A percentile compares a stretch with the other conserved stretches of the same genome.
phyloP scores from a whole-genome alignment of 1,140 invertebrate genomes.

The Scylla paramamosain region DNA sequence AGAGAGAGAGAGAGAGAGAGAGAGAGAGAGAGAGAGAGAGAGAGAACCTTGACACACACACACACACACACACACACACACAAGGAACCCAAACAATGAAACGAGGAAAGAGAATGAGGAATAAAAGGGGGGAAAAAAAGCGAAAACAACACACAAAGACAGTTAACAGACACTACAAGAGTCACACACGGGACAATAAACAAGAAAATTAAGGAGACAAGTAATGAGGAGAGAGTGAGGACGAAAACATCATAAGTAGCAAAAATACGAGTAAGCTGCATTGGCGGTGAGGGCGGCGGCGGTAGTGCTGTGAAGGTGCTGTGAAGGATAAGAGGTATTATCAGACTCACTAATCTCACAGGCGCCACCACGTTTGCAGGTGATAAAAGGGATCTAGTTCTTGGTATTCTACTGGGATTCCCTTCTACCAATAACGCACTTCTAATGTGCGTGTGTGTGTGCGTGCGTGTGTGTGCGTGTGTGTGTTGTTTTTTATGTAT shows the following conservation, averaged over 20 bases:
- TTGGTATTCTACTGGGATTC: neutral
- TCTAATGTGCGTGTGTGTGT: too few relatives aligned
- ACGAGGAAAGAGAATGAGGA: too few relatives aligned
- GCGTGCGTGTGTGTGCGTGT: too few relatives aligned
- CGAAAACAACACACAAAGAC: too few relatives aligned
- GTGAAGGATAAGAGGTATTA: neutral
- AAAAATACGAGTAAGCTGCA: neutral
- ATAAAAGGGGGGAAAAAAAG: too few relatives aligned
- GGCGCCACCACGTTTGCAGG: neutral
- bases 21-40: neutral
- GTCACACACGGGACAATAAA: neutral
- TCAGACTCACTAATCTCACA: neutral
- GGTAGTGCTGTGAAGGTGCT: neutral
- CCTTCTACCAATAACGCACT: too few relatives aligned
- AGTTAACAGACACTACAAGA: too few relatives aligned
- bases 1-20: constrained; percentile 42
- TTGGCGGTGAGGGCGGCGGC: neutral
- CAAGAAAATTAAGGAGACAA: neutral
- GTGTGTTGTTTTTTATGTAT: too few relatives aligned
- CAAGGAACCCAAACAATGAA: neutral
- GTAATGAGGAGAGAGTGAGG: neutral
- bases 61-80: constrained; percentile 43
- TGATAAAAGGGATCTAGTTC: neutral
- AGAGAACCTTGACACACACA: too few relatives aligned
- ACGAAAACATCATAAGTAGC: neutral